A percentile compares a stretch with the other conserved stretches of the same genome.
phyloP scores from a whole-genome alignment of 2,888 invertebrate genomes.

The Epinotia bilunana region DNA sequence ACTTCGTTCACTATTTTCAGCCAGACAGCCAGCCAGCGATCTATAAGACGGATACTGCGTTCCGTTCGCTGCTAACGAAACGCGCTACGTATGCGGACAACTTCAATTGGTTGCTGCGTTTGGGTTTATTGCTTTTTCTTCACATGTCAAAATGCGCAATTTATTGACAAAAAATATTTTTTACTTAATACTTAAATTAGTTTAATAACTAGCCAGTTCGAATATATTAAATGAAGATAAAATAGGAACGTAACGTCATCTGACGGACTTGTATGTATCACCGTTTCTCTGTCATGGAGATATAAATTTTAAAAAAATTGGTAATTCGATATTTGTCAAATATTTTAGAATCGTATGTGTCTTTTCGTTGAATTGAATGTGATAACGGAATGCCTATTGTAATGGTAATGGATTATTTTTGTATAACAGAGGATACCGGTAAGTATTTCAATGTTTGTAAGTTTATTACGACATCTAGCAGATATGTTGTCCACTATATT shows the following conservation, averaged over 20 bases:
- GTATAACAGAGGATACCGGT: neutral
- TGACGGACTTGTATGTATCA: neutral
- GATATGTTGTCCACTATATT: neutral
- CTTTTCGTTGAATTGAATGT: neutral
- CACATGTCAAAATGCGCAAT: neutral
- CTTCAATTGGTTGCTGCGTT: conserved; percentile 32
- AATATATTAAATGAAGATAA: neutral
- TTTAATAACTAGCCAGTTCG: neutral
- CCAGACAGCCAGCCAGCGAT: conserved; percentile 79
- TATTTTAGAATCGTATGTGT: neutral
- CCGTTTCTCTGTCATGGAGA: neutral
- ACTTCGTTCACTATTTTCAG: conserved; percentile 84
- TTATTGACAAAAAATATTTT: neutral
- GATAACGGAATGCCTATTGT: neutral
- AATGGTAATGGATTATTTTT: neutral
- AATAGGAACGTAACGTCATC: neutral
- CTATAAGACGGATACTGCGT: conserved; percentile 82
- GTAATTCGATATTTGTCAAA: neutral
- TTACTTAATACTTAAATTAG: neutral
- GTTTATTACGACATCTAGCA: neutral
- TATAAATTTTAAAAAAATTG: too few species aligned
- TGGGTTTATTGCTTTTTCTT: conserved; percentile 3
- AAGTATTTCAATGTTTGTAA: neutral
- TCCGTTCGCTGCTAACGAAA: conserved; percentile 80
- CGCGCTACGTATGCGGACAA: conserved; percentile 56